Evolutionary conservation across 2,888 invertebrate species (phyloP), one percentile per base, ranked within the genome.

Genomic region (Ochropacha duplaris): DNA sequence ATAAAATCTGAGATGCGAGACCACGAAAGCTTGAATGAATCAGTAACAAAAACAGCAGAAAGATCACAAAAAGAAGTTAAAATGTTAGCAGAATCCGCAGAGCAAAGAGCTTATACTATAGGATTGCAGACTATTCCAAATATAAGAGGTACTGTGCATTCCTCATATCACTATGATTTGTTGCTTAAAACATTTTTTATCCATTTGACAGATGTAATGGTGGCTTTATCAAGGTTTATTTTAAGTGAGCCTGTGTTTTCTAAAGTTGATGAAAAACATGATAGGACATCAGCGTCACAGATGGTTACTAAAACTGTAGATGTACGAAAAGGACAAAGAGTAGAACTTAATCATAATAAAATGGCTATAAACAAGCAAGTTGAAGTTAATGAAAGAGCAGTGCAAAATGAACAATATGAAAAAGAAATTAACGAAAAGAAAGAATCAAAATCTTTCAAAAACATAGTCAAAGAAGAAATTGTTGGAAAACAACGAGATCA

Each of bases 131-230:
- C 88, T 2, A 90, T 92, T 60, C 87, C 88, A 0, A 84, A 87
- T 57, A 84, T 92, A 26, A 84, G 76, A 72, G 87, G 84, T 1
- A 74, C 76, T 19, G 74, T 78, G 0, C 82, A 88, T 54, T 84
- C 86, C 4, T 84, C 86, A 0, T 78, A 82, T 57, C 84, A 87
- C 31, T 88, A 85, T 54, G 83, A 90, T 62, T 73, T 89, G 39
- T 67, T 92, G 12, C 66, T 93, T 19, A 87, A 86, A 76, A 90
- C 90, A 1, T 93, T 93, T 70, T 89, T 92, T 56, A 79, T 92
- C 28, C 90, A 93, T 66, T 66, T 93, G 5, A 92, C 93, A 1
- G 91, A 92, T 65, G 87, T 93, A 0, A 92, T 93, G 90, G 87
- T 93, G 6, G 88, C 88, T 16, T 67, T 93, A 54, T 89, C 90